Conservation (phyloP, 23 tunicate genomes). For the Pegea sp. region DNA sequence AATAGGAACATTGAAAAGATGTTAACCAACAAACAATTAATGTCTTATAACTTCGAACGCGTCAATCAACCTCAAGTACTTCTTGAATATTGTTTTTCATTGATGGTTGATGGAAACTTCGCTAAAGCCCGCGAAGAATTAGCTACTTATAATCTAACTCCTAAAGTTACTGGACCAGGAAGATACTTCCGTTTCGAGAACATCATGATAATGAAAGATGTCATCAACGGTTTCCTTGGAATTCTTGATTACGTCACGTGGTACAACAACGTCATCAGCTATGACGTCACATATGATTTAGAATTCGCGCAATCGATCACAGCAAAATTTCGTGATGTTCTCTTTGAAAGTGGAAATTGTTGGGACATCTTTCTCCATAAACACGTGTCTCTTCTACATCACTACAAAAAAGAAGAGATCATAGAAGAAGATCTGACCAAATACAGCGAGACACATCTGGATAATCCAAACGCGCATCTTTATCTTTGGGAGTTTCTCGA, state of each 20-base stretch:
- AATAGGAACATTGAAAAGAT: not conserved
- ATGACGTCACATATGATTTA: not conserved
- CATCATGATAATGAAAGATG: too few relatives aligned
- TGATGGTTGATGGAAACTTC: constrained; percentile 6
- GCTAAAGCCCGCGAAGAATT: constrained; percentile 6
- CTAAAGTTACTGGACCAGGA: not conserved
- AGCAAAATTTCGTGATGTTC: constrained; percentile 4
- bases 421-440: constrained; percentile 6
- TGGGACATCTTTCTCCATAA: constrained; percentile 38
- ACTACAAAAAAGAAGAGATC: constrained; percentile 4
- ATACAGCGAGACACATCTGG: constrained; percentile 6
- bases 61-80: constrained; percentile 12
- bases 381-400: constrained; percentile 8
- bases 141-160: constrained; percentile 1
- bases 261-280: too few relatives aligned
- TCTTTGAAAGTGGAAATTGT: constrained; percentile 4
- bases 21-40: not conserved
- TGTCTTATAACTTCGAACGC: not conserved
- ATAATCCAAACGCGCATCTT: constrained; percentile 45
- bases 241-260: not conserved
- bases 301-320: constrained; percentile 5
- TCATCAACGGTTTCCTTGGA: not conserved
- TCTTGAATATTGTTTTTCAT: constrained; percentile 17
- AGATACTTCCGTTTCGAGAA: too few relatives aligned
- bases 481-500: constrained; percentile 9